phyloP scores from a whole-genome alignment of 2,888 invertebrate species.

The Diarsia mendica region DNA sequence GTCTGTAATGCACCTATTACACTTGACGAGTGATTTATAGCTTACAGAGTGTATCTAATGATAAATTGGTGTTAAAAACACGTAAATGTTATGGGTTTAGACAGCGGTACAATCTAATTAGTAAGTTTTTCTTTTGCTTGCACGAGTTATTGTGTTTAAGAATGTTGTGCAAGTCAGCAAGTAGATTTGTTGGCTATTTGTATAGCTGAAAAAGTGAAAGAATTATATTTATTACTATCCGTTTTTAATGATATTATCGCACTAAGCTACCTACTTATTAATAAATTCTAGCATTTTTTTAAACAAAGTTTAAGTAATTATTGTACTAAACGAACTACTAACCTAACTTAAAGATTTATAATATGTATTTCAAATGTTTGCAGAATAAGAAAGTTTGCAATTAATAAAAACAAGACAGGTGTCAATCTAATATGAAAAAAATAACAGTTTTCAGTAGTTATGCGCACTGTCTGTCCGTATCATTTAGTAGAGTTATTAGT shows the following conservation, averaged over 20 bases:
- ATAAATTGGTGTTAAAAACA: slow-evolving; percentile 48
- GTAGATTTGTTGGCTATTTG: neutral
- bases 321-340: slow-evolving; percentile 9
- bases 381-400: slow-evolving; percentile 43
- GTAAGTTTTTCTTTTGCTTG: slow-evolving; percentile 20
- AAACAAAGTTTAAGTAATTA: slow-evolving; percentile 8
- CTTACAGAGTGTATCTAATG: slow-evolving; percentile 29
- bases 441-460: slow-evolving; percentile 60
- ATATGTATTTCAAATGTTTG: neutral
- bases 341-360: neutral
- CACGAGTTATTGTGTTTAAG: slow-evolving; percentile 14
- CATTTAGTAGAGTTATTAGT: slow-evolving; percentile 56
- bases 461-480: slow-evolving; percentile 43
- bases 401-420: slow-evolving; percentile 59
- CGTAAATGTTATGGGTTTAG: slow-evolving; percentile 28
- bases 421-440: slow-evolving; percentile 58
- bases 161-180: slow-evolving; percentile 22
- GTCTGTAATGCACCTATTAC: slow-evolving; percentile 44
- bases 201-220: slow-evolving; percentile 21
- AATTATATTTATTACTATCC: slow-evolving; percentile 30
- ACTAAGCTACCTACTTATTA: neutral
- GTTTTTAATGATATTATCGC: slow-evolving; percentile 10
- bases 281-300: neutral
- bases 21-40: slow-evolving; percentile 55
- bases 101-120: slow-evolving; percentile 43